A percentile compares a stretch with the other conserved stretches of the same genome.
phyloP scores from a whole-genome alignment of 1,140 invertebrate species.

The Drosophila albomicans region DNA sequence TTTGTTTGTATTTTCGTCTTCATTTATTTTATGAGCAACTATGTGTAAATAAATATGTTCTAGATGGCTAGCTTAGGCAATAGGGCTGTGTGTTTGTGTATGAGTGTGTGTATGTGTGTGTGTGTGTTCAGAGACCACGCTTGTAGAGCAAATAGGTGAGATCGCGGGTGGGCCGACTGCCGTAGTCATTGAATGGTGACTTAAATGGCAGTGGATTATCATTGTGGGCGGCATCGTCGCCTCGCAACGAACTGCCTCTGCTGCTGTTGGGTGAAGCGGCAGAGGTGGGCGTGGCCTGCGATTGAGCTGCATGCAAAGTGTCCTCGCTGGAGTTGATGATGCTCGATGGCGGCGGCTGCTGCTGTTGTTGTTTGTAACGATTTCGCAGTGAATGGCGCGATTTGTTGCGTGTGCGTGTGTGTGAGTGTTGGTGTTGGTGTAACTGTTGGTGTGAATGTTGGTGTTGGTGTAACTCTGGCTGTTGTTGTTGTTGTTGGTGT shows the following conservation, averaged over 20 bases:
- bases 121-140: slow-evolving; percentile 52
- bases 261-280: slow-evolving; percentile 6
- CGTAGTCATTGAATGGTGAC: slow-evolving; percentile 70
- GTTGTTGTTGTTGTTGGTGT: slow-evolving; percentile 9
- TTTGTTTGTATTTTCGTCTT: slow-evolving; percentile 1
- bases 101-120: no score
- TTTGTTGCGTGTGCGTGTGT: slow-evolving; percentile 23
- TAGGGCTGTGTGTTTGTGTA: not conserved
- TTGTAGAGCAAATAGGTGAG: slow-evolving; percentile 66
- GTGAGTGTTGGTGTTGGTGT: not conserved
- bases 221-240: slow-evolving; percentile 28
- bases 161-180: slow-evolving; percentile 67
- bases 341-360: slow-evolving; percentile 15
- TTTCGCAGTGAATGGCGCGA: slow-evolving; percentile 7
- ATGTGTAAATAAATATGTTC: slow-evolving; percentile 11
- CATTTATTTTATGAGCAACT: slow-evolving; percentile 12
- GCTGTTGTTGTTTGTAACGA: slow-evolving; percentile 6
- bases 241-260: not conserved
- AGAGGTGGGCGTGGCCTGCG: slow-evolving; percentile 37
- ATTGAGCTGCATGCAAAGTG: slow-evolving; percentile 55
- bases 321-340: slow-evolving; percentile 72
- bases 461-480: not conserved
- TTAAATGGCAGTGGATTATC: slow-evolving; percentile 66
- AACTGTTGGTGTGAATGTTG: not conserved
- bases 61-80: slow-evolving; percentile 4